Evolutionary conservation across 2,797 vertebrate species (phyloP), one percentile per base, ranked within the genome.

Genomic region (Gallinago stenura): DNA sequence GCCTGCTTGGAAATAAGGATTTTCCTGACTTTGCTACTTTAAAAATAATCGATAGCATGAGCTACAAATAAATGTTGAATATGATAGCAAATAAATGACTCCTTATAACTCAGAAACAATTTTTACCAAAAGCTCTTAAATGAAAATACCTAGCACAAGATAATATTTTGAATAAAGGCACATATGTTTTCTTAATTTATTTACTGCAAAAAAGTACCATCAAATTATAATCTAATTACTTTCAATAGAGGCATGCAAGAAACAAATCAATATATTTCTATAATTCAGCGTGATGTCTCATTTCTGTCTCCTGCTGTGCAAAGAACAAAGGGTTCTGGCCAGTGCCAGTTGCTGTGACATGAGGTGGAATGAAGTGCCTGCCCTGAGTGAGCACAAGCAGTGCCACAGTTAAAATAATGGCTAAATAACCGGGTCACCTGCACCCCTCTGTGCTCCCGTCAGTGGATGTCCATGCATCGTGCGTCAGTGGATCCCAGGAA

Each of bases 281-380:
- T 80, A 93, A 83, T 61, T 79, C 81, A 61, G 20, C 33, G 28
- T 26, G 51, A 93, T 56, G 25, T 75, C 2, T 35, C 81, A 62
- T 53, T 94, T 90, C 61, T 89, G 26, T 18, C 37, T 76, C 61
- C 82, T 83, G 77, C 70, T 83, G 56, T n/a, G 76, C 64, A 80
- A 83, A 83, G 73, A 93, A 61, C 65, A 92, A 75, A 94, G 77
- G 66, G 78, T 89, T 78, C 72, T 92, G 53, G 78, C 41, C 80
- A 65, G 57, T 83, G 83, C 41, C 68, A 65, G 20, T 2, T 25
- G 56, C 83, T 81, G n/a, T 37, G 76, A 69, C 26, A 48, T 0
- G 33, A 70, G 1, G 4, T 12, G 75, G 85, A 91, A 20, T 10
- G 51, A 69, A 76, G 62, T 20, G 69, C 46, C 3, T 18, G 76